Evolutionary conservation across 2,113 vertebrate species (phyloP), one percentile per base, ranked within the genome.

Genomic region (Copsychus sechellarum): DNA sequence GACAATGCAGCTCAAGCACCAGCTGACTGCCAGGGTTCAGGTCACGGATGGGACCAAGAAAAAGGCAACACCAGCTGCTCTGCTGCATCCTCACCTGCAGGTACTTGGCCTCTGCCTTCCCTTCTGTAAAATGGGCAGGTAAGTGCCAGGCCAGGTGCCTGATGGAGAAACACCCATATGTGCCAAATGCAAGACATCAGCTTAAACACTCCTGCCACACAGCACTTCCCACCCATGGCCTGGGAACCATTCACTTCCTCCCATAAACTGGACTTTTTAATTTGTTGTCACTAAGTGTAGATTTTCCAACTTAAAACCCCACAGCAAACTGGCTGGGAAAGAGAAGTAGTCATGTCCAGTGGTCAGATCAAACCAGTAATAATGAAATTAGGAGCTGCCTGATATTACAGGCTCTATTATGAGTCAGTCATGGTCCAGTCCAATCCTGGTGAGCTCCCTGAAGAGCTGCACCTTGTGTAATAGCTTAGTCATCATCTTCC

Each of bases 401-500:
- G 64, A 14, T 74, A 33, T 34, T 74, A 93, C 3, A 88, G 93
- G 82, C 50, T 83, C 53, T 57, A 29, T 47, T 65, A 45, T 60
- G 91, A 90, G 57, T 86, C 84, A 81, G 69, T 94, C 81, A 81
- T 5, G 2, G 43, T 26, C n/a, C 3, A 0, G 50, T 3, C 70
- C 87, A 96, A 71, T 51, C 60, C 79, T 40, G 51, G 48, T 5
- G 0, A 13, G 5, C 26, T 74, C 83, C 58, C 94, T 31, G 6
- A 92, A 85, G 87, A 57, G 31, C 72, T 88, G 53, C 43, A 91
- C 70, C 77, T 91, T 93, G 78, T 78, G 76, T 67, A 93, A 96
- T 25, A 77, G 93, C 95, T 95, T 88, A 92, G 92, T 96, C 96
- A 96, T 95, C 96, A 93, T 29, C 94, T 94, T 94, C 89, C 92